Conservation (phyloP, 2,113 vertebrate species). For the Nansenia antarctica region DNA sequence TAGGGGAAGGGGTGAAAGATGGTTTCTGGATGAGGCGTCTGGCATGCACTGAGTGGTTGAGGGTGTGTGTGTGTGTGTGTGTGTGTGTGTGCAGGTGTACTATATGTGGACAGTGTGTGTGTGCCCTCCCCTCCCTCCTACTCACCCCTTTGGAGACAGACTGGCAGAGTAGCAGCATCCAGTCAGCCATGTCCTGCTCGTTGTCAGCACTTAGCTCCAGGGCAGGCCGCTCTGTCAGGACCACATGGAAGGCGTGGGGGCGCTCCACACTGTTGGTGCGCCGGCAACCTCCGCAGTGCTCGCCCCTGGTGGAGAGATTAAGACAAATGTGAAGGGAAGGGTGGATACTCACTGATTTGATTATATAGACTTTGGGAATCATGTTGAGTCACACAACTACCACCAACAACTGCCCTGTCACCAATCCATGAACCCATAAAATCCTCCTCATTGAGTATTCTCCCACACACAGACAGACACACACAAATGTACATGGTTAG, state of each 20-base stretch:
- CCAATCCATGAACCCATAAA: no score
- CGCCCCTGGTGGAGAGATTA: conserved; percentile 75
- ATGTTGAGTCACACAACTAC: neutral
- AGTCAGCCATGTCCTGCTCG: conserved; percentile 94
- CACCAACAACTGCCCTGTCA: neutral
- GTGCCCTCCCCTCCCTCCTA: neutral
- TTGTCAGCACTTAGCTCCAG: conserved; percentile 89
- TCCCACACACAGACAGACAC: neutral
- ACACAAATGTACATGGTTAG: neutral
- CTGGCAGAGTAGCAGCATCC: conserved; percentile 97
- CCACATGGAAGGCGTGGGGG: conserved; percentile 93
- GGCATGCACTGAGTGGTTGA: neutral
- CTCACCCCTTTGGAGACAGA: conserved; percentile 96
- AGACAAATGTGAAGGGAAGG: conserved; percentile 8
- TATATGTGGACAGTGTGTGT: neutral
- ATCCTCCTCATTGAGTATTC: neutral
- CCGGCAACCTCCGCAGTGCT: conserved; percentile 94
- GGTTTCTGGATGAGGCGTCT: no score
- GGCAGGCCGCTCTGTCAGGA: conserved; percentile 88
- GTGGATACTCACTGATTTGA: neutral
- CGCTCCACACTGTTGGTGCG: conserved; percentile 89
- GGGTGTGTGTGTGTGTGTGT: neutral
- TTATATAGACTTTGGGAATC: neutral
- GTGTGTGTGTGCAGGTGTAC: neutral
- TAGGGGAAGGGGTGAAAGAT: no score